Evolutionary conservation across 2,888 invertebrate genomes (phyloP), one percentile per base, ranked within the genome.

Genomic region (Acanthacorydalis orientalis): DNA sequence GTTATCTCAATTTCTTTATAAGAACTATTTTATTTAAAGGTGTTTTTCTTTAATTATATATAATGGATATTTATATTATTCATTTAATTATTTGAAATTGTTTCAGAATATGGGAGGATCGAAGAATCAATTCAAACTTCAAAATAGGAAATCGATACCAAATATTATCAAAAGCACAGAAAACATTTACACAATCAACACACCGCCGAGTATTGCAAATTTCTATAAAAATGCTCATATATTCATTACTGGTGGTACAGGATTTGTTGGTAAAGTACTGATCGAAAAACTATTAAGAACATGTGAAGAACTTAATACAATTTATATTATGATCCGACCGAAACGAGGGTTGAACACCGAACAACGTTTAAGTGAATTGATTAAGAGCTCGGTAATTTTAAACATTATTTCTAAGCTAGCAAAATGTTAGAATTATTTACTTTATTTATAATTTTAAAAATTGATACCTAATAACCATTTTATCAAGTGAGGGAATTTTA

Each of bases 251-350:
- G 62, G 62, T 8, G 60, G 57, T 16, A 87, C 86, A 14, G 92
- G 95, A n/a, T 95, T 93, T 63, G 75, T 95, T 44, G 93, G 95
- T 33, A 95, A 95, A 68, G 90, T 90, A 0, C 68, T 96, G 2
- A 68, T 96, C 50, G 96, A 96, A 68, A 96, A 96, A 64, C 69
- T 97, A 9, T 69, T 96, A 16, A 74, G 93, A 59, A 81, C 85
- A 47, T 91, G 92, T 63, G 80, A 85, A 0, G 78, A 78, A 2
- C 70, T 96, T 12, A 73, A 77, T 37, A 75, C 73, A 9, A 77
- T 96, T 47, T 93, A 85, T 60, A 66, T 92, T 43, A 70, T 96
- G 51, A 80, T 95, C 62, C 72, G 95, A 32, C 70, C 76, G 0
- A 84, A 84, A 60, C 65, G 77, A 50, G 85, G 84, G 0, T 68